Conservation (phyloP, 2,797 vertebrate genomes). For the Spatula clypeata region DNA sequence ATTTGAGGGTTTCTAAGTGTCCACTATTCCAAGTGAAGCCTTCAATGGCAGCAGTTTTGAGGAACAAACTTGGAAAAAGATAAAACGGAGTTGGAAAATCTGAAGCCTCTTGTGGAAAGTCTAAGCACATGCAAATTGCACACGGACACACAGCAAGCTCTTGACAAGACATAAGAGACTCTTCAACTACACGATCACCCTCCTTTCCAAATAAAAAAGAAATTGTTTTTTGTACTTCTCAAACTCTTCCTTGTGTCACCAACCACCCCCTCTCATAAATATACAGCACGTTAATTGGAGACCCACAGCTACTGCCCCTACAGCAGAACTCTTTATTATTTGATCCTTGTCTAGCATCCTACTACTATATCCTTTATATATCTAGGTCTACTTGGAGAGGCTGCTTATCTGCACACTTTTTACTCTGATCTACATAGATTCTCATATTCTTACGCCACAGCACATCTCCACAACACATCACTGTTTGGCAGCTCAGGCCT, state of each 20-base stretch:
- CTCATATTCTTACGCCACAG: background rate
- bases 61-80: background rate
- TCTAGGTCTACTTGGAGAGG: background rate
- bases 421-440: background rate
- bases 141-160: background rate
- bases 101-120: background rate
- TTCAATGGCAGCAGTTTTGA: background rate
- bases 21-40: background rate
- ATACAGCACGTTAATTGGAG: background rate
- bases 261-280: background rate
- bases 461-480: background rate
- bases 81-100: background rate
- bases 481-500: background rate
- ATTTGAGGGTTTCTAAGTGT: background rate
- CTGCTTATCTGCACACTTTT: background rate
- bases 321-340: background rate
- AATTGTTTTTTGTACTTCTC: background rate
- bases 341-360: background rate
- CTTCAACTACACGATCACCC: background rate
- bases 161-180: conserved; percentile 3
- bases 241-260: background rate
- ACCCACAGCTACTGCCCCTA: background rate
- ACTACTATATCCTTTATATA: background rate
- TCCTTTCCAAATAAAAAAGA: background rate
- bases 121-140: background rate